phyloP scores from a whole-genome alignment of 2,888 invertebrate species.

The Pedicia rivosa region DNA sequence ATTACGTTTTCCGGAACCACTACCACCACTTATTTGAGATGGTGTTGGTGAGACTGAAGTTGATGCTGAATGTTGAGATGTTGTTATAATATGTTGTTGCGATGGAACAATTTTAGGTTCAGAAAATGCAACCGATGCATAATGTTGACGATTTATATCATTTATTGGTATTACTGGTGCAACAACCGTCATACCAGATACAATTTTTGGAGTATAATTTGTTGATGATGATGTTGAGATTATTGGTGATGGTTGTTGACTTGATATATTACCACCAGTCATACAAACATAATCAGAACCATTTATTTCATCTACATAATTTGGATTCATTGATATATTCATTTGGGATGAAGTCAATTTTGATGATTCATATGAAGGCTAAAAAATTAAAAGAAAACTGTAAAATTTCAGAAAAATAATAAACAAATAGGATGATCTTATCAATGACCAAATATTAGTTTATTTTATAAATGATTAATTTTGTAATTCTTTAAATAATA shows the following conservation, averaged over 20 bases:
- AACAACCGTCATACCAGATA: neutral
- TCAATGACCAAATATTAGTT: too few species aligned
- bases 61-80: neutral
- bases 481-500: too few species aligned
- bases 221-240: conserved; percentile 11
- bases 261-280: conserved; percentile 37
- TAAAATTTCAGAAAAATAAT: too few species aligned
- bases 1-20: conserved; percentile 34
- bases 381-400: too few species aligned
- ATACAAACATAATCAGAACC: conserved; percentile 72
- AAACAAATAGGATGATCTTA: too few species aligned
- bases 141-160: conserved; percentile 2
- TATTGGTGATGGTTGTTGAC: conserved; percentile 1
- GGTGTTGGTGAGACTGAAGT: conserved; percentile 46
- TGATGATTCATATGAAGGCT: conserved; percentile 1
- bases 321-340: conserved; percentile 28
- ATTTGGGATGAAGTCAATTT: conserved; percentile 12
- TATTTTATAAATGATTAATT: too few species aligned
- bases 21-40: conserved; percentile 44
- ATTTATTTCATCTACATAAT: conserved; percentile 51
- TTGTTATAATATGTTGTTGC: conserved; percentile 7
- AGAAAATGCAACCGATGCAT: conserved; percentile 18
- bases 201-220: conserved; percentile 1
- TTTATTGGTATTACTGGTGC: neutral
- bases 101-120: conserved; percentile 17